Evolutionary conservation across 1,140 invertebrate genomes (phyloP), one percentile per base, ranked within the genome.

Genomic region (Maconellicoccus hirsutus): DNA sequence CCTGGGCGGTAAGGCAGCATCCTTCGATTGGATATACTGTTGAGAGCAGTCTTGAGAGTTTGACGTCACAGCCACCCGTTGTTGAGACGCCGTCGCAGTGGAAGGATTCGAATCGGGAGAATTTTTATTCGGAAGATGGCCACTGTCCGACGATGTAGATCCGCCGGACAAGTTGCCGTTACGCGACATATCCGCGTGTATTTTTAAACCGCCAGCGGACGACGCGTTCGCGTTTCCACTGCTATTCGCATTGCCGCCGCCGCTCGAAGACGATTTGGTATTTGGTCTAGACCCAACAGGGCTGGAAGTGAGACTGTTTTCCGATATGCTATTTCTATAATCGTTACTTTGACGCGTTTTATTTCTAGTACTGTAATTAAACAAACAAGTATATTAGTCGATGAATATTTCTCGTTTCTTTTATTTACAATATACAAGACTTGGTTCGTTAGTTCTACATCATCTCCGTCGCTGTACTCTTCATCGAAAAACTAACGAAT

Each of bases 21-120:
- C 61, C 61, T 66, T 66, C 8, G 61, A 25, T 26, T 23, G 61
- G 25, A 66, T 26, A 66, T 25, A 66, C 25, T 66, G 61, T 25
- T 23, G 25, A 66, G 61, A 6, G 61, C 61, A 66, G 61, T 66
- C 61, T 66, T 66, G 61, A 66, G 61, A 66, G 25, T 66, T 66
- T 23, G 61, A 66, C 2, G 61, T 66, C 61, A 66, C 61, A 66
- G 61, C 61, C 61, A 66, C 61, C 10, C 61, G 61, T 66, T 66
- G 61, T 6, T 59, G 52, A 66, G 61, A 66, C 21, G 61, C 21
- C 16, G 61, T 26, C 3, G 6, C 25, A 66, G 19, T 66, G 61
- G 61, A 66, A 66, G 61, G 61, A 66, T 66, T 66, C 25, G 61
- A 23, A 25, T 66, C 61, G 21, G 25, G 7, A 12, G 61, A 22